Evolutionary conservation across 2,888 invertebrate genomes (phyloP).

Genomic region (Acronicta aceris): DNA sequence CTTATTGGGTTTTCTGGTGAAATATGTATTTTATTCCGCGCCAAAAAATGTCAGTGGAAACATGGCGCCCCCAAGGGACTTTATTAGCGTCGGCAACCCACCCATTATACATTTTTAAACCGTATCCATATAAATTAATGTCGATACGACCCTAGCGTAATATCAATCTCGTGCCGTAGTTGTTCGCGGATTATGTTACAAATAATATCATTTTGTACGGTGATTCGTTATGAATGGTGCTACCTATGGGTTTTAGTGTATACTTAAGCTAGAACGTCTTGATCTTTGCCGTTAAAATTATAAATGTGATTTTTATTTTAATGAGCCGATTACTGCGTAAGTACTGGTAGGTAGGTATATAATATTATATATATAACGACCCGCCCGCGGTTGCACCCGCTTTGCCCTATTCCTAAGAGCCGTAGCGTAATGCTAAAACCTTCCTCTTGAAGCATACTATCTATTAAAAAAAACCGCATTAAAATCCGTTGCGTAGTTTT

Average conservation of each 20-base stretch:
- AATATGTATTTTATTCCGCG: conserved; percentile 68
- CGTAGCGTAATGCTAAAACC: too few relatives aligned
- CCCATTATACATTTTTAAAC: conserved; percentile 89
- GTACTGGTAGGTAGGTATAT: too few relatives aligned
- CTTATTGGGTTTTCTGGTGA: conserved; percentile 41
- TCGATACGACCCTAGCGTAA: conserved; percentile 87
- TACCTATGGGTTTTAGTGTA: conserved; percentile 67
- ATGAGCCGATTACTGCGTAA: too few relatives aligned
- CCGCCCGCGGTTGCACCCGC: too few relatives aligned
- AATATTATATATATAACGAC: too few relatives aligned
- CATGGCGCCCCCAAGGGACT: conserved; percentile 77
- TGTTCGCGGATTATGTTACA: conserved; percentile 89
- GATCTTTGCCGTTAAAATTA: conserved; percentile 53
- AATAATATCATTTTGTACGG: conserved; percentile 89
- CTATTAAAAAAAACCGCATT: too few relatives aligned
- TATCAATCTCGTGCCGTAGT: conserved; percentile 86
- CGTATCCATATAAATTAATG: conserved; percentile 89
- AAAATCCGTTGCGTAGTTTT: too few relatives aligned
- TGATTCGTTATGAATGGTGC: conserved; percentile 88
- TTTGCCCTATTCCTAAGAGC: too few relatives aligned
- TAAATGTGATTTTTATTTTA: too few relatives aligned
- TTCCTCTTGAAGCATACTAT: too few relatives aligned
- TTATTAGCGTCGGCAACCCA: conserved; percentile 84
- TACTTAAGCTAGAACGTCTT: conserved; percentile 57
- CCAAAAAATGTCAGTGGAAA: conserved; percentile 68